A percentile compares a stretch with the other conserved stretches of the same genome.
Evolutionary conservation across 2,888 invertebrate species (phyloP).

Genomic region (Acrobasis repandana): DNA sequence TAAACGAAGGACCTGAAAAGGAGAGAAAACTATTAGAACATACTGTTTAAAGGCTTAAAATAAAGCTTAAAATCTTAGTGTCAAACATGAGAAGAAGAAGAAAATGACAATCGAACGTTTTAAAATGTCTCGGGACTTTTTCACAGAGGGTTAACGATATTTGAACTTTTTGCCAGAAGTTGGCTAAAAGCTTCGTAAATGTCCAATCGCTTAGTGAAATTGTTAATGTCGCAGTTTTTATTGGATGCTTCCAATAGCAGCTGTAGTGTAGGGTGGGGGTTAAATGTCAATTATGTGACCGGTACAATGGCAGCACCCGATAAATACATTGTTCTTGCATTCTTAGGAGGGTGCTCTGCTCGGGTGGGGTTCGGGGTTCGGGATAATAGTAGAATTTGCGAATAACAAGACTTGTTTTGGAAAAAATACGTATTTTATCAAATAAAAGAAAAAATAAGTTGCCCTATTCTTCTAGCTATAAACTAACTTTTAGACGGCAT

Average conservation of each 20-base stretch:
- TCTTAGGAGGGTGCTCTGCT: conserved; percentile 32
- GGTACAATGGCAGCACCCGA: conserved; percentile 53
- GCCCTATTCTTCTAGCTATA: not conserved
- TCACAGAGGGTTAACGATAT: not conserved
- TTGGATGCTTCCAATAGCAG: conserved; percentile 54
- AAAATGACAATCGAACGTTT: not conserved
- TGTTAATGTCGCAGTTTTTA: conserved; percentile 48
- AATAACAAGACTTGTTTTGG: conserved; percentile 4
- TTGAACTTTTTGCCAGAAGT: conserved; percentile 25
- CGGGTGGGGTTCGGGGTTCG: conserved; percentile 1
- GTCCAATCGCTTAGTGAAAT: conserved; percentile 36
- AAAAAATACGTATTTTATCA: not conserved
- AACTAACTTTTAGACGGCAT: not conserved
- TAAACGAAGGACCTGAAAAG: too few species aligned
- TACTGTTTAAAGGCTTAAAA: too few species aligned
- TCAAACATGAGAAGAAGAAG: not conserved
- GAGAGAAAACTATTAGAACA: too few species aligned
- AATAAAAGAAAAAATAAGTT: not conserved
- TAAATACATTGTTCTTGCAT: conserved; percentile 47
- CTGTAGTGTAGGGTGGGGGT: conserved; percentile 57
- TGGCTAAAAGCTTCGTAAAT: conserved; percentile 16
- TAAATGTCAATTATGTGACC: conserved; percentile 58
- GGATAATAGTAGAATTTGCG: not conserved
- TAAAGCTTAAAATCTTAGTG: too few species aligned
- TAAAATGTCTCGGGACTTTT: not conserved